These are phyloP conservation scores for Cantharis flavilabris DNA, from an alignment of 2,888 invertebrate genomes.

Conservation along the genomic window DNA sequence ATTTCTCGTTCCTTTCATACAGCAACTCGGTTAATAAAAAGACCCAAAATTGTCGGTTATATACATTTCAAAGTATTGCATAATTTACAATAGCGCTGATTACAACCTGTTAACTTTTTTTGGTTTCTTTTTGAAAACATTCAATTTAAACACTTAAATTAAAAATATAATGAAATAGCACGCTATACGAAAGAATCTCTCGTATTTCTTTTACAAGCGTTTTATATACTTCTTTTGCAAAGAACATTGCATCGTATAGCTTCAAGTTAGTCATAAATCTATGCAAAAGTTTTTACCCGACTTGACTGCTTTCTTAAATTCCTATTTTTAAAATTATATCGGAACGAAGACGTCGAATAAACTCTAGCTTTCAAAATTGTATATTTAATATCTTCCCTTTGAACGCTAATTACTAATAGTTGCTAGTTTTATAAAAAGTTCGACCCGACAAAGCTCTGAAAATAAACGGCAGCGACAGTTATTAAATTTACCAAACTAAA, in stretches of 20 bases:
- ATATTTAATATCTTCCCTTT: background rate
- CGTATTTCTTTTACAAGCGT: background rate
- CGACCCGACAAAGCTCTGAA: background rate
- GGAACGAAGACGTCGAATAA: background rate
- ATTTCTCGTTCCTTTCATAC: background rate
- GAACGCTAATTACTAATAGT: background rate
- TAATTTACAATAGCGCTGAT: background rate
- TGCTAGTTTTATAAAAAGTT: background rate
- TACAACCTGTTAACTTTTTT: background rate
- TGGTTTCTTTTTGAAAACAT: background rate
- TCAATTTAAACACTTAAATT: background rate
- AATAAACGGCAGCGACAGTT: background rate
- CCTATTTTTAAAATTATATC: background rate
- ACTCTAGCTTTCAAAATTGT: background rate
- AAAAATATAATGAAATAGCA: background rate
- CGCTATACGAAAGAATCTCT: background rate
- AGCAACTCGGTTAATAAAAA: background rate
- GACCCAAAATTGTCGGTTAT: background rate
- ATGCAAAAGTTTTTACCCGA: background rate
- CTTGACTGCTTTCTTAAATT: background rate
- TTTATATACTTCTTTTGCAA: background rate
- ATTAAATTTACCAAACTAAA: background rate
- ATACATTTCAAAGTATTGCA: background rate
- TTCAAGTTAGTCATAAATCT: background rate
- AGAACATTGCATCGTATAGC: background rate